Evolutionary conservation across 2,797 vertebrate species (phyloP).

Genomic region (Sciaenops ocellatus): DNA sequence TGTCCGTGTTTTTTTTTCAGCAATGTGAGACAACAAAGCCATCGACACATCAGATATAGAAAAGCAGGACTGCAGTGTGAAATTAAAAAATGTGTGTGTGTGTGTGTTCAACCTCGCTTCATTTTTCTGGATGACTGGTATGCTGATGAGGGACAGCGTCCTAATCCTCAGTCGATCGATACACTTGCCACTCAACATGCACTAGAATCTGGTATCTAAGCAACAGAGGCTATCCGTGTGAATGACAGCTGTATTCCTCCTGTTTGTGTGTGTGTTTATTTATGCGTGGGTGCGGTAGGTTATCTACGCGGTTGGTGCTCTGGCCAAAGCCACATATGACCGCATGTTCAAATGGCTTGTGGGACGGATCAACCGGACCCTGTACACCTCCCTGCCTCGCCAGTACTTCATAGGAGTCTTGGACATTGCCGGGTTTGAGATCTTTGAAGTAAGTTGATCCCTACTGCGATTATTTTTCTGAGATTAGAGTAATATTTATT

Average conservation of each 20-base stretch:
- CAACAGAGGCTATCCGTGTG: slow-evolving; percentile 62
- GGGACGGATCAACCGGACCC: slow-evolving; percentile 91
- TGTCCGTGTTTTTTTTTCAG: not conserved
- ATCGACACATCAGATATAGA: not conserved
- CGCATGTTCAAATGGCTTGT: slow-evolving; percentile 97
- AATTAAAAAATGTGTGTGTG: not conserved
- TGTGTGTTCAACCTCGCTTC: slow-evolving; percentile 1
- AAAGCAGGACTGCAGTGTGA: not conserved
- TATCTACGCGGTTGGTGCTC: slow-evolving; percentile 92
- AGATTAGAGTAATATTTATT: not conserved
- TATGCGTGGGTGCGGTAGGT: slow-evolving; percentile 83
- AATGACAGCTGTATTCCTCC: slow-evolving; percentile 67
- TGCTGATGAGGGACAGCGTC: slow-evolving; percentile 25
- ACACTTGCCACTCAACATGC: slow-evolving; percentile 39
- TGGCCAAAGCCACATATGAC: slow-evolving; percentile 96
- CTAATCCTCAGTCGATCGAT: slow-evolving; percentile 57
- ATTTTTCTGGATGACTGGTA: slow-evolving; percentile 9
- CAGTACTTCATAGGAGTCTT: slow-evolving; percentile 97
- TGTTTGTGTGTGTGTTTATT: slow-evolving; percentile 35
- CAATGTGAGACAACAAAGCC: not conserved
- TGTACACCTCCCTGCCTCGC: slow-evolving; percentile 92
- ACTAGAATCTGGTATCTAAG: slow-evolving; percentile 63
- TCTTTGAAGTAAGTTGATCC: slow-evolving; percentile 90
- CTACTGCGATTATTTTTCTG: not conserved
- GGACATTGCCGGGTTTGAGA: slow-evolving; percentile 97